Percentiles rank a stretch among this genome's conserved stretches.
These are phyloP conservation scores for Heteromormyrus szaboi DNA, from an alignment of 2,797 vertebrate genomes.

Conservation along the genomic window DNA sequence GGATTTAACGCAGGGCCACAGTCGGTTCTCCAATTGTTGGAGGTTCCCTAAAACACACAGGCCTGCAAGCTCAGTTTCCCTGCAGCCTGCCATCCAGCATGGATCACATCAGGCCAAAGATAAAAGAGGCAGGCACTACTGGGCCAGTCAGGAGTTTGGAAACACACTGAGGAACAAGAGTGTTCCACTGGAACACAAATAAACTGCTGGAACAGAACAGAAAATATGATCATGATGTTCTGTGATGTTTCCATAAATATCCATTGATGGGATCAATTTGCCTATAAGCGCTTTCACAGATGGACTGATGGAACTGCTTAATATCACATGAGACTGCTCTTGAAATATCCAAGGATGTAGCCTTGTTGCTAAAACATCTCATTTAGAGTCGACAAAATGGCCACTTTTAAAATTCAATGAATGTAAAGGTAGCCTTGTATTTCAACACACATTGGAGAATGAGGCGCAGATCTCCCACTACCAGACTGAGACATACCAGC, in stretches of 20 bases:
- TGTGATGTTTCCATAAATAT: background rate
- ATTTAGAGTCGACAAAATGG: background rate
- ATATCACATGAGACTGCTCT: background rate
- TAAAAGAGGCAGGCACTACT: background rate
- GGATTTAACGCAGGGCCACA: background rate
- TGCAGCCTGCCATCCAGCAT: background rate
- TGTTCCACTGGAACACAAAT: background rate
- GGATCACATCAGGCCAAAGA: background rate
- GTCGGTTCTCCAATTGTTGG: background rate
- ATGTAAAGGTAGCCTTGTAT: background rate
- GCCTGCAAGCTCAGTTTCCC: constrained; percentile 34
- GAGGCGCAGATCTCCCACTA: background rate
- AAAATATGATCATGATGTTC: background rate
- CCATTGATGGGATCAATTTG: background rate
- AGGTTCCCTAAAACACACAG: constrained; percentile 39
- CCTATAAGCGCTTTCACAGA: background rate
- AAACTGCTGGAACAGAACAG: constrained; percentile 28
- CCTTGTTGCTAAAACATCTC: background rate
- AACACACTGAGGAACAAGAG: background rate
- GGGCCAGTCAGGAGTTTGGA: background rate
- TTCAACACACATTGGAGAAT: background rate
- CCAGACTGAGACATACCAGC: background rate
- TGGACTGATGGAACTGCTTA: background rate
- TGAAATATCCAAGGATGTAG: background rate
- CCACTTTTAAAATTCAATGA: background rate